Evolutionary conservation across 2,113 vertebrate genomes (phyloP).

Genomic region (Dipodomys merriami): DNA sequence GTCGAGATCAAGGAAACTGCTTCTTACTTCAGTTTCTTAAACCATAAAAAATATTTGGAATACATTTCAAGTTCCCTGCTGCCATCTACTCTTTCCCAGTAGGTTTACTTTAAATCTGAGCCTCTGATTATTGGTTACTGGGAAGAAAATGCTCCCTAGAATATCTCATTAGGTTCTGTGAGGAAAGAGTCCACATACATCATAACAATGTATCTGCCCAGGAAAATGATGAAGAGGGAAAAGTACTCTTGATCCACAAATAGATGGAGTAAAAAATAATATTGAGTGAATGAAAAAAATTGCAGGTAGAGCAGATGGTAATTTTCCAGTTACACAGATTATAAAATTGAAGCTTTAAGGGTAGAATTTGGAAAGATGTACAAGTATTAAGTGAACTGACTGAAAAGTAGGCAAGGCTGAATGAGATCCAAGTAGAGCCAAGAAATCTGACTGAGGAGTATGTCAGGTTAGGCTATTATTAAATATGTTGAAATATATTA

Average conservation of each 20-base stretch:
- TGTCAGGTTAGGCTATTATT: background rate
- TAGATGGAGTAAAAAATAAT: background rate
- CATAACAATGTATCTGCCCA: background rate
- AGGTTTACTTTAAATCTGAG: background rate
- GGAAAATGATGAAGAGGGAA: background rate
- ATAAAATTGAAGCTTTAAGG: background rate
- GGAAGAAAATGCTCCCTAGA: background rate
- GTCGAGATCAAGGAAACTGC: background rate
- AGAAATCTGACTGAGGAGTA: background rate
- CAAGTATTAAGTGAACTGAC: background rate
- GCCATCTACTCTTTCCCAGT: background rate
- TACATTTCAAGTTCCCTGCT: background rate
- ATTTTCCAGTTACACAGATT: background rate
- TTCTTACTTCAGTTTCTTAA: constrained; percentile 49
- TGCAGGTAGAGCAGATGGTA: background rate
- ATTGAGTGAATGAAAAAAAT: background rate
- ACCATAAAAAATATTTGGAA: constrained; percentile 19
- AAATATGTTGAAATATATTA: background rate
- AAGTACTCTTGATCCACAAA: background rate
- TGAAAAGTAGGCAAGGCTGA: background rate
- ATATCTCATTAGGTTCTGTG: background rate
- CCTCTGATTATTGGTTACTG: background rate
- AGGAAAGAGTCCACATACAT: background rate
- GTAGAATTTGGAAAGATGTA: background rate
- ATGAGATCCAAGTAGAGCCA: background rate